Evolutionary conservation across 64 coral and sea anemone genomes (phyloP).

Genomic region (Dendrophyllia cribrosa): DNA sequence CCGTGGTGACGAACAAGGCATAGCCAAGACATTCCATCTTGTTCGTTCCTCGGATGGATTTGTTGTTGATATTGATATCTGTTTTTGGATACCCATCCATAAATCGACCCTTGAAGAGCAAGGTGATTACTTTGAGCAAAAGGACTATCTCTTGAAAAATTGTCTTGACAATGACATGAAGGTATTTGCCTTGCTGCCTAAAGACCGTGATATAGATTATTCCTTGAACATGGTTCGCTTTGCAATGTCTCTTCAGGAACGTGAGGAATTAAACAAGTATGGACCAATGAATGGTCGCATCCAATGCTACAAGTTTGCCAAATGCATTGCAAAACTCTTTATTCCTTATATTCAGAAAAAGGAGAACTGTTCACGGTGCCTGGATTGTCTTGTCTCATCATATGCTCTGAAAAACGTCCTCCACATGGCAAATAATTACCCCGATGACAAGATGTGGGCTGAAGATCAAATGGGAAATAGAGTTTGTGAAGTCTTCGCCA

Average conservation of each 20-base stretch:
- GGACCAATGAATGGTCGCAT: conserved; percentile 46
- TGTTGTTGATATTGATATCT: conserved; percentile 31
- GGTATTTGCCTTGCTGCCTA: conserved; percentile 39
- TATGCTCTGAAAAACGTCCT: conserved; percentile 50
- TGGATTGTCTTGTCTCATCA: conserved; percentile 27
- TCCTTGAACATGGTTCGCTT: conserved; percentile 18
- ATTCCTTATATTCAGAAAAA: conserved; percentile 16
- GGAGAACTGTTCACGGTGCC: conserved; percentile 9
- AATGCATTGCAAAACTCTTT: conserved; percentile 46
- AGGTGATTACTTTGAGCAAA: background rate
- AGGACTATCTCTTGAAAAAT: conserved; percentile 34
- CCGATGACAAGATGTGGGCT: conserved; percentile 36
- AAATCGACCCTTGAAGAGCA: background rate
- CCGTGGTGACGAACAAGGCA: conserved; percentile 35
- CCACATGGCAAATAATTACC: conserved; percentile 52
- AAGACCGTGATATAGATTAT: conserved; percentile 16
- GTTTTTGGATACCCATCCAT: conserved; percentile 49
- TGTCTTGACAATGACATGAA: conserved; percentile 41
- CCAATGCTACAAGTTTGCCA: conserved; percentile 40
- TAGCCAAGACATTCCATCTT: conserved; percentile 47
- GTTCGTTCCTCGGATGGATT: conserved; percentile 34
- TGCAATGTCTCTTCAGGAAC: conserved; percentile 52
- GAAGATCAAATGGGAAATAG: conserved; percentile 34
- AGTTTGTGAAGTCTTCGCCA: conserved; percentile 40
- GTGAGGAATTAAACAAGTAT: conserved; percentile 52